phyloP scores from a whole-genome alignment of 2,888 invertebrate species.

The Spisula subtruncata region DNA sequence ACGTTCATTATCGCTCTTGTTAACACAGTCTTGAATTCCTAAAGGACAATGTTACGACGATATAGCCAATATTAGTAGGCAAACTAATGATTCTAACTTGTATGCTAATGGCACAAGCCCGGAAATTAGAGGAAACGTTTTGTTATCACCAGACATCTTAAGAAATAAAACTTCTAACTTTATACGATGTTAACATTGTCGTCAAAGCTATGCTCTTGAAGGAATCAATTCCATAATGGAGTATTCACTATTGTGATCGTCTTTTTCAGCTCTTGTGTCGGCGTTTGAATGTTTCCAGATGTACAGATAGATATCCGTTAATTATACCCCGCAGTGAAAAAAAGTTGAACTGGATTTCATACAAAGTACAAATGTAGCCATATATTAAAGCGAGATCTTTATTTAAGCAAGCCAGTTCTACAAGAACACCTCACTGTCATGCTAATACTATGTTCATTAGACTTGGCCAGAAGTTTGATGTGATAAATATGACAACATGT shows the following conservation, averaged over 20 bases:
- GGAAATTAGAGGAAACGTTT: slow-evolving; percentile 8
- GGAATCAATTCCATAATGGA: neutral
- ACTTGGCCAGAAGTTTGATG: too few species aligned
- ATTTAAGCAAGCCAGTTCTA: too few species aligned
- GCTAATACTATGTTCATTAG: too few species aligned
- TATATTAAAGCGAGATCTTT: too few species aligned
- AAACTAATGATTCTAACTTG: neutral
- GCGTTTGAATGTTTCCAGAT: neutral
- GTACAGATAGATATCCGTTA: neutral
- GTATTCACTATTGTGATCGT: neutral
- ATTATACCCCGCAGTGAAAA: neutral
- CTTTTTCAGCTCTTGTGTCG: neutral
- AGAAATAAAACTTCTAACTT: neutral
- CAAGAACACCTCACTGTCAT: too few species aligned
- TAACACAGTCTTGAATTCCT: neutral
- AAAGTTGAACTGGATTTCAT: neutral
- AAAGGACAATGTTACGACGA: neutral
- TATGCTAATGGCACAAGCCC: neutral
- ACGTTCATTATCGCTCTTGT: neutral
- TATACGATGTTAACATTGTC: neutral
- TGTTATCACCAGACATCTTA: neutral
- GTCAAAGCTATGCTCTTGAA: neutral
- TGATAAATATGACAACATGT: too few species aligned
- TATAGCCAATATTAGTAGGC: neutral
- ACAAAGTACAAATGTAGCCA: too few species aligned